Evolutionary conservation across 2,797 vertebrate genomes (phyloP).

Genomic region (Poecilia velifera): DNA sequence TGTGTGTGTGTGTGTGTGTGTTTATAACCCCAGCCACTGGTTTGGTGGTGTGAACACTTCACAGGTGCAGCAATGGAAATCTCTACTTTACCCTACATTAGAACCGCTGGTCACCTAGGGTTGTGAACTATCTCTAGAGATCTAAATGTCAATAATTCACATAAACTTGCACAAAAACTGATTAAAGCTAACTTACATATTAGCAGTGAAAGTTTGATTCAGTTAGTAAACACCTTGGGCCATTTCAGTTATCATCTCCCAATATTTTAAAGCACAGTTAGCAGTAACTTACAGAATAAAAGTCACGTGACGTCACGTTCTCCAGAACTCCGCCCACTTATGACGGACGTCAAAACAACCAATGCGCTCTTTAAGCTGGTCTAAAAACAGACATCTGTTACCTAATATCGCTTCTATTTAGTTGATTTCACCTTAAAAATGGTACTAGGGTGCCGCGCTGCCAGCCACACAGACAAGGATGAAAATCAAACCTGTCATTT

Average conservation of each 20-base stretch:
- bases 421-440: too few relatives aligned
- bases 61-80: conserved; percentile 19
- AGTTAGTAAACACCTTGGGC: not conserved
- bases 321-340: too few relatives aligned
- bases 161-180: not conserved
- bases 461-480: too few relatives aligned
- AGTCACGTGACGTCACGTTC: too few relatives aligned
- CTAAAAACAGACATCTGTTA: too few relatives aligned
- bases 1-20: not conserved
- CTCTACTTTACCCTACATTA: not conserved
- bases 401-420: too few relatives aligned
- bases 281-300: not conserved
- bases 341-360: too few relatives aligned
- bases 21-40: not conserved
- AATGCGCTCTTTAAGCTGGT: too few relatives aligned
- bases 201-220: not conserved
- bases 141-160: not conserved
- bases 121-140: not conserved
- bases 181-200: not conserved
- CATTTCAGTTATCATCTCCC: not conserved
- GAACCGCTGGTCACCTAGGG: not conserved
- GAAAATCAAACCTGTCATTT: too few relatives aligned
- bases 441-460: too few relatives aligned
- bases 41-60: conserved; percentile 15
- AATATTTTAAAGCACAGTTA: not conserved